phyloP scores from a whole-genome alignment of 1,140 invertebrate species.

The Heterodera schachtii region DNA sequence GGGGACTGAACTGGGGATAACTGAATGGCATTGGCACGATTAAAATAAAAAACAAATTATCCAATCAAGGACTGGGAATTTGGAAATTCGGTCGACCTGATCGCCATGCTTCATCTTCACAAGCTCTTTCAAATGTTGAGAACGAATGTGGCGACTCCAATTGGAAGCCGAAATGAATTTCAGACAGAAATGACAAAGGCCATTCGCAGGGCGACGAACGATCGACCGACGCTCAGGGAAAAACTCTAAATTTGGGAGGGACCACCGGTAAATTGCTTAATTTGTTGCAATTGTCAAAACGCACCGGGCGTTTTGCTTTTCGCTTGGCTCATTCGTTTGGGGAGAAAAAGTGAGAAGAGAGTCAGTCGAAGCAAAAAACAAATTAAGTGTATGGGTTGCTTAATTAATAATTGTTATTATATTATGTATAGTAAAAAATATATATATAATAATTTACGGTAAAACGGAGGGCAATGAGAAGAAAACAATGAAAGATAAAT shows the following conservation, averaged over 20 bases:
- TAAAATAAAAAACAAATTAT: neutral
- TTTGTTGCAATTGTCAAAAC: neutral
- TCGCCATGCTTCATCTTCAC: constrained; percentile 14
- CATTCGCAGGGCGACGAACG: constrained; percentile 11
- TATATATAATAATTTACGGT: no score
- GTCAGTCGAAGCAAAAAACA: neutral
- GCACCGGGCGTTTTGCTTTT: neutral
- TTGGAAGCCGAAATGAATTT: constrained; percentile 29
- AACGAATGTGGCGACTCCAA: constrained; percentile 27
- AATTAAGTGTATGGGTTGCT: neutral
- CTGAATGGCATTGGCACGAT: neutral
- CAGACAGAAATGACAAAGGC: constrained; percentile 20
- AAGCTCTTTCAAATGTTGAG: constrained; percentile 19
- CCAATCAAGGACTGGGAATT: no score
- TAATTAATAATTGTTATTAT: neutral
- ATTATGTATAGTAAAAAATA: neutral
- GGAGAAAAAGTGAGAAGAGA: no score
- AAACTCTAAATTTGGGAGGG: neutral
- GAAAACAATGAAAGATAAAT: no score
- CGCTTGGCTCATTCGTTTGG: neutral
- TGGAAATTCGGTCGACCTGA: neutral
- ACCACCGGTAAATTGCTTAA: neutral
- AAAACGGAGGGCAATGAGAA: no score
- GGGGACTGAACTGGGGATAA: neutral
- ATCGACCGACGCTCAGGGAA: constrained; percentile 27